These are phyloP conservation scores for Cirrhinus molitorella DNA, from an alignment of 2,797 vertebrate genomes.

Conservation along the genomic window DNA sequence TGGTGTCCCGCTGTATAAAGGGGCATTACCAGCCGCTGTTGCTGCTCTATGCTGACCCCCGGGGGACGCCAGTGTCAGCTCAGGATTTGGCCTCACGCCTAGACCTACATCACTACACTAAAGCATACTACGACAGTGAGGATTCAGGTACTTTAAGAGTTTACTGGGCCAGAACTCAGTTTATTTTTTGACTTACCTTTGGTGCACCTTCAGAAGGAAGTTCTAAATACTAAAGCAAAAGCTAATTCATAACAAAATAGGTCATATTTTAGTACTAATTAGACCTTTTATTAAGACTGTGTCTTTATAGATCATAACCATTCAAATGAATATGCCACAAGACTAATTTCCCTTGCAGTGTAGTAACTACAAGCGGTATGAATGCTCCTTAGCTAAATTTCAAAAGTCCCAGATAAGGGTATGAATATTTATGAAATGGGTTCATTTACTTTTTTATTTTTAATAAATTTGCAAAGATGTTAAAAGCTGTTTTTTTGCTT, in stretches of 20 bases:
- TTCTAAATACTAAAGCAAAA: neutral
- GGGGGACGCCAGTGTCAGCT: conserved; percentile 90
- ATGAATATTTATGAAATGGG: too few relatives aligned
- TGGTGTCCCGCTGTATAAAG: conserved; percentile 96
- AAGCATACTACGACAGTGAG: conserved; percentile 92
- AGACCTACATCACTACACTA: conserved; percentile 86
- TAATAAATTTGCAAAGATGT: too few relatives aligned
- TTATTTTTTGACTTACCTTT: neutral
- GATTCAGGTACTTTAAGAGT: conserved; percentile 85
- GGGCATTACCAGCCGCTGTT: conserved; percentile 97
- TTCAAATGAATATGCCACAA: too few relatives aligned
- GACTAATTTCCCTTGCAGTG: too few relatives aligned
- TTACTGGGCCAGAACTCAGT: conserved; percentile 42
- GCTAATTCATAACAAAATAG: neutral
- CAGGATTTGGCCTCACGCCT: conserved; percentile 85
- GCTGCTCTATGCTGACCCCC: conserved; percentile 94
- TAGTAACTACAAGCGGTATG: too few relatives aligned
- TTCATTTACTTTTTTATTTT: too few relatives aligned
- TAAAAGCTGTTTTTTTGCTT: too few relatives aligned
- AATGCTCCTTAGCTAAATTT: too few relatives aligned
- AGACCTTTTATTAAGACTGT: too few relatives aligned
- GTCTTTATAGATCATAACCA: too few relatives aligned
- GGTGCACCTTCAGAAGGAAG: neutral
- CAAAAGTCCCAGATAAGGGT: too few relatives aligned
- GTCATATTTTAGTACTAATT: neutral